phyloP scores from a whole-genome alignment of 23 tunicate genomes.

The Trididemnum nubilum region DNA sequence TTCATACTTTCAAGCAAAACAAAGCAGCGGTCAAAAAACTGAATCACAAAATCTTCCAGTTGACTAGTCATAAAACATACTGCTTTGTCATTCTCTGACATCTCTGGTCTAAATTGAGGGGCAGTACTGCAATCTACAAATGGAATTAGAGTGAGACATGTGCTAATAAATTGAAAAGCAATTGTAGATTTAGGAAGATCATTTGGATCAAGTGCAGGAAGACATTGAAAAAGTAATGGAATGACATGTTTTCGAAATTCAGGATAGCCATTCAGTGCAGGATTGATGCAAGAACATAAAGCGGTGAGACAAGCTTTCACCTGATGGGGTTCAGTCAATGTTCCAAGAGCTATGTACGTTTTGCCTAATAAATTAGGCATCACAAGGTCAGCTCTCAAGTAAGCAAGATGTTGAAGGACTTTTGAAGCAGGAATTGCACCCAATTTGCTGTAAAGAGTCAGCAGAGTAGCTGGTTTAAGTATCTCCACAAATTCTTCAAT shows the following conservation, averaged over 20 bases:
- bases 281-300: slow-evolving; percentile 41
- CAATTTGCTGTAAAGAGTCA: slow-evolving; percentile 65
- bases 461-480: slow-evolving; percentile 71
- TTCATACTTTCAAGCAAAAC: slow-evolving; percentile 62
- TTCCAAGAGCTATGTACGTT: slow-evolving; percentile 72
- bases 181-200: slow-evolving; percentile 83
- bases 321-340: slow-evolving; percentile 93
- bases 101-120: slow-evolving; percentile 17
- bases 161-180: slow-evolving; percentile 78
- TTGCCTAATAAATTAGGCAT: slow-evolving; percentile 71
- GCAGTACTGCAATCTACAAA: slow-evolving; percentile 73
- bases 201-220: slow-evolving; percentile 90
- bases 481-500: slow-evolving; percentile 69
- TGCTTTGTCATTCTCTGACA: slow-evolving; percentile 56
- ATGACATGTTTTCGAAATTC: slow-evolving; percentile 62
- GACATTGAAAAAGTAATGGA: slow-evolving; percentile 77
- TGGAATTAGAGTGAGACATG: slow-evolving; percentile 69
- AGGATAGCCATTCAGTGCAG: slow-evolving; percentile 54
- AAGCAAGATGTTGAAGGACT: slow-evolving; percentile 50
- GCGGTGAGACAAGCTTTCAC: slow-evolving; percentile 72
- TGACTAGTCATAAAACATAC: slow-evolving; percentile 66
- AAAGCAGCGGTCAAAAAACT: slow-evolving; percentile 76
- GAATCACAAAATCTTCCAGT: slow-evolving; percentile 74
- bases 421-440: slow-evolving; percentile 46
- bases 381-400: slow-evolving; percentile 71